Conservation (phyloP, 2,113 vertebrate genomes). For the Brachionichthys hirsutus region DNA sequence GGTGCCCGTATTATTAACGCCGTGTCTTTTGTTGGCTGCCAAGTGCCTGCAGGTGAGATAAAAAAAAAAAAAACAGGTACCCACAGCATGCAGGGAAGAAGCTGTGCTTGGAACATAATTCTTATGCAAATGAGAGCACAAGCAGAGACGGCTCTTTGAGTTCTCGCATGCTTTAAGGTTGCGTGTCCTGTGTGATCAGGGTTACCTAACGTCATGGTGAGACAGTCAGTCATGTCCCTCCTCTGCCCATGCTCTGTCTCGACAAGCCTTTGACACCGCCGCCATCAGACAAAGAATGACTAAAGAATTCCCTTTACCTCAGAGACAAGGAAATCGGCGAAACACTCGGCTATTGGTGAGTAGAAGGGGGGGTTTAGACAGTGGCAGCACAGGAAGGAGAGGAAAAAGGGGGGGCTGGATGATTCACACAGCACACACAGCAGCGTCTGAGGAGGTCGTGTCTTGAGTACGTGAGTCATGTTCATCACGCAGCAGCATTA, state of each 20-base stretch:
- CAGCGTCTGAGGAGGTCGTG: conserved; percentile 63
- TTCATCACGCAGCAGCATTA: conserved; percentile 67
- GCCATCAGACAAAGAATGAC: conserved; percentile 50
- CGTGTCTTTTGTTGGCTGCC: conserved; percentile 17
- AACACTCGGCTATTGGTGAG: conserved; percentile 40
- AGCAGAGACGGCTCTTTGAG: conserved; percentile 10
- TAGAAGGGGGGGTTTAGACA: neutral
- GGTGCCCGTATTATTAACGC: neutral
- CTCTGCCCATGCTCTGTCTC: conserved; percentile 48
- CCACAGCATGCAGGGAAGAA: conserved; percentile 4
- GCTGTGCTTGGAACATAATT: conserved; percentile 21
- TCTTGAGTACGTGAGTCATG: conserved; percentile 79
- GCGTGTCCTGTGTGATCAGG: conserved; percentile 3
- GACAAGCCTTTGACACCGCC: conserved; percentile 63
- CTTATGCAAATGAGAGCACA: conserved; percentile 17
- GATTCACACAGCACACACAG: conserved; percentile 69
- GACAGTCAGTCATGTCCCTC: conserved; percentile 36
- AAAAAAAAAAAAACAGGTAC: conserved; percentile 24
- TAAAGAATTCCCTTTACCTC: conserved; percentile 62
- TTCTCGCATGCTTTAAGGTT: conserved; percentile 11
- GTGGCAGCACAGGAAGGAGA: conserved; percentile 16
- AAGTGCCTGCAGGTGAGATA: neutral
- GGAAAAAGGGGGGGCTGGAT: conserved; percentile 62
- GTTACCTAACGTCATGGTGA: conserved; percentile 41
- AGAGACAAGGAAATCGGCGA: conserved; percentile 42